phyloP scores from a whole-genome alignment of 92 coral and sea anemone genomes.

The Galaxea fascicularis region DNA sequence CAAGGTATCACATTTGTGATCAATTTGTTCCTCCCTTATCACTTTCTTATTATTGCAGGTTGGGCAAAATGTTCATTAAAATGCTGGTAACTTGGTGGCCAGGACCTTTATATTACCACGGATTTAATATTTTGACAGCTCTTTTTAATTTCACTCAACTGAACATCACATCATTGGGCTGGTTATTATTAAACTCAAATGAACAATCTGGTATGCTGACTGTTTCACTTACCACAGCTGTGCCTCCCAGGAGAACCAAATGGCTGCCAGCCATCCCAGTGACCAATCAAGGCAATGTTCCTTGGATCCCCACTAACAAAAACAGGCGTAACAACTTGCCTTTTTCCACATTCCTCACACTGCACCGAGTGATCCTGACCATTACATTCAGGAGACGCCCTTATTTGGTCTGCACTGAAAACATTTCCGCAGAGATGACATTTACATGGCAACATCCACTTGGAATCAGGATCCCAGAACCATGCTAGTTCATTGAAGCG shows the following conservation, averaged over 20 bases:
- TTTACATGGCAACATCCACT: slow-evolving; percentile 11
- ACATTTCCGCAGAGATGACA: slow-evolving; percentile 5
- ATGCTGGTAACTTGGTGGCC: no score
- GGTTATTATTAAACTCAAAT: no score
- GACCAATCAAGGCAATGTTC: slow-evolving; percentile 60
- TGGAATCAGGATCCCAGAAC: slow-evolving; percentile 3
- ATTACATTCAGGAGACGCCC: not conserved
- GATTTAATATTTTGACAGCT: no score
- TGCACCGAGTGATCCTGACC: not conserved
- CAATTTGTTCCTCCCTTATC: no score
- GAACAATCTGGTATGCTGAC: no score
- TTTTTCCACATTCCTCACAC: slow-evolving; percentile 25
- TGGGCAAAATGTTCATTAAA: no score
- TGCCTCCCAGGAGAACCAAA: slow-evolving; percentile 34
- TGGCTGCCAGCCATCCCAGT: slow-evolving; percentile 73
- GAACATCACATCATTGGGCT: no score
- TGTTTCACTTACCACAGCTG: slow-evolving; percentile 50
- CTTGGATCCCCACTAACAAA: slow-evolving; percentile 52
- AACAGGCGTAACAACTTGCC: slow-evolving; percentile 1
- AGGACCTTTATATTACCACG: no score
- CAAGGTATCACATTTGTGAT: no score
- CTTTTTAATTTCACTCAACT: no score
- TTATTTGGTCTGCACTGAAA: not conserved
- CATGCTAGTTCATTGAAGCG: slow-evolving; percentile 17
- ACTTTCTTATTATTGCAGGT: no score